A percentile compares a stretch with the other conserved stretches of the same genome.
phyloP scores from a whole-genome alignment of 2,888 invertebrate species.

The Pycnomerus fuliginosus region DNA sequence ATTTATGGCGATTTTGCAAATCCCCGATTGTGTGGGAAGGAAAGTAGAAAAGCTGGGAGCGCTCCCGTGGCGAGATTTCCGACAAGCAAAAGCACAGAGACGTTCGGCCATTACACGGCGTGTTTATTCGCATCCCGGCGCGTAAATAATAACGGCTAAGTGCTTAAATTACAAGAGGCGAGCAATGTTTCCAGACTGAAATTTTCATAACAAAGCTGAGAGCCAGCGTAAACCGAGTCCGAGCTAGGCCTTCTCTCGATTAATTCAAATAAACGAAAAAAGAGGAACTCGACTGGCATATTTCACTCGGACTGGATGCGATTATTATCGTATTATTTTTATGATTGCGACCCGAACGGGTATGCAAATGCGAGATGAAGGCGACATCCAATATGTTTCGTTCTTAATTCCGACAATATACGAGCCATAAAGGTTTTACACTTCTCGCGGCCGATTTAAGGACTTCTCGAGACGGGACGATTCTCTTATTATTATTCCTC shows the following conservation, averaged over 20 bases:
- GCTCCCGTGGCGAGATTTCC: constrained; percentile 28
- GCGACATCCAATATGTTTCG: constrained; percentile 44
- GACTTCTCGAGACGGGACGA: constrained; percentile 19
- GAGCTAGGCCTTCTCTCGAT: constrained; percentile 27
- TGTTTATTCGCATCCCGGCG: constrained; percentile 37
- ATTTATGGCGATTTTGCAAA: no score
- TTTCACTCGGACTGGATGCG: constrained; percentile 42
- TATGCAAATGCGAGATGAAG: constrained; percentile 44
- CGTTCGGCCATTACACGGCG: constrained; percentile 33
- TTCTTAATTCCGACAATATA: constrained; percentile 46
- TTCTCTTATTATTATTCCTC: constrained; percentile 27
- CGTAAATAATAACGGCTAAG: constrained; percentile 39
- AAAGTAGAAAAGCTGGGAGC: no score
- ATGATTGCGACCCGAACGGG: constrained; percentile 42
- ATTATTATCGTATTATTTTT: constrained; percentile 47
- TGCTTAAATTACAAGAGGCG: constrained; percentile 36
- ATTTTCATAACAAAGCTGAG: constrained; percentile 37
- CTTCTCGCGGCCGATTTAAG: constrained; percentile 32
- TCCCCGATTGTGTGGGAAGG: no score
- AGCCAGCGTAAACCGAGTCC: constrained; percentile 26
- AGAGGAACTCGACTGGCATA: constrained; percentile 32
- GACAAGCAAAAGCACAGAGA: constrained; percentile 22
- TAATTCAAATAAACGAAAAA: constrained; percentile 28
- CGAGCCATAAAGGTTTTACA: constrained; percentile 43
- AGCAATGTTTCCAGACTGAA: constrained; percentile 28